Evolutionary conservation across 2,113 vertebrate species (phyloP).

Genomic region (Pseudorhombus dupliciocellatus): DNA sequence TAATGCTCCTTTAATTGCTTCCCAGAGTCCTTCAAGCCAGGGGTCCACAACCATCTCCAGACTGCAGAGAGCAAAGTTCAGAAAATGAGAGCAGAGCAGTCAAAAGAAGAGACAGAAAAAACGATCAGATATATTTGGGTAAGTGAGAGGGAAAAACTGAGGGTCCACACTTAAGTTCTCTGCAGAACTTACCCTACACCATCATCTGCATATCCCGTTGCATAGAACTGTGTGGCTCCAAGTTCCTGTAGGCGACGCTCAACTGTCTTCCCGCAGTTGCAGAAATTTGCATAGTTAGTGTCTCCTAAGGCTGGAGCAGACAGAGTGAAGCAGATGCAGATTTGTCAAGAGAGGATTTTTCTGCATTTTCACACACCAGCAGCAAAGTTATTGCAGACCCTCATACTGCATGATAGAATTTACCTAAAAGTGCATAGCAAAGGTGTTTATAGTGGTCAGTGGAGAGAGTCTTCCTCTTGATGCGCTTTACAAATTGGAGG

Average conservation of each 20-base stretch:
- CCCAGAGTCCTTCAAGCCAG: conserved; percentile 94
- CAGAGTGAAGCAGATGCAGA: conserved; percentile 34
- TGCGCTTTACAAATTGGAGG: conserved; percentile 85
- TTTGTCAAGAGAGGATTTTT: conserved; percentile 5
- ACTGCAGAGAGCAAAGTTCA: conserved; percentile 68
- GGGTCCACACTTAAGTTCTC: background rate
- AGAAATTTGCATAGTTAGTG: conserved; percentile 94
- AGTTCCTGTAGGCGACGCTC: conserved; percentile 89
- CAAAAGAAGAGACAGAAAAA: background rate
- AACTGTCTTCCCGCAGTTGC: conserved; percentile 96
- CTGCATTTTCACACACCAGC: background rate
- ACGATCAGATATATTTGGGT: background rate
- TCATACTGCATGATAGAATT: conserved; percentile 14
- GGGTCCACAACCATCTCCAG: conserved; percentile 94
- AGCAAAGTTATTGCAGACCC: background rate
- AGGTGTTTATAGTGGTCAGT: conserved; percentile 85
- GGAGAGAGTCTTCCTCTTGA: conserved; percentile 83
- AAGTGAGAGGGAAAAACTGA: background rate
- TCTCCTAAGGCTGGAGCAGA: conserved; percentile 89
- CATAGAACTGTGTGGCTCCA: conserved; percentile 89
- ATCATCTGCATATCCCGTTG: conserved; percentile 93
- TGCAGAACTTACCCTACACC: conserved; percentile 87
- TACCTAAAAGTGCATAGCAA: conserved; percentile 91
- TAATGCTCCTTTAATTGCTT: conserved; percentile 82
- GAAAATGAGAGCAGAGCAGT: background rate